phyloP scores from a whole-genome alignment of 2,888 invertebrate genomes.

The Nemotelus nigrinus region DNA sequence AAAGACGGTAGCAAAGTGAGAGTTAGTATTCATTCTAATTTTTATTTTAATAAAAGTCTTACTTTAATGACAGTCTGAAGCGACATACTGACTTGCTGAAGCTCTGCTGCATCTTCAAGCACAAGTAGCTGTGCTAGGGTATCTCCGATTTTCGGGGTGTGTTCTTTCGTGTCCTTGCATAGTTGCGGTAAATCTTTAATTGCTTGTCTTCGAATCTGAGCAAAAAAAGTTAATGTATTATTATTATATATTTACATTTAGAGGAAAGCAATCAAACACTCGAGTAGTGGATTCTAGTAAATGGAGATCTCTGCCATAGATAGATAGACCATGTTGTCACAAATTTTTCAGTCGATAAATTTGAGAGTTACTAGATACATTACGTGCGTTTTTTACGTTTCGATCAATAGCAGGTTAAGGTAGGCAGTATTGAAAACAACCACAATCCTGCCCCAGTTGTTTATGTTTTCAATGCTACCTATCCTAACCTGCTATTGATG shows the following conservation, averaged over 20 bases:
- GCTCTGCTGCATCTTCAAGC: constrained; percentile 85
- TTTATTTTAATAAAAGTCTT: constrained; percentile 28
- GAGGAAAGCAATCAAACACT: background rate
- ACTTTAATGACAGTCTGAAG: constrained; percentile 70
- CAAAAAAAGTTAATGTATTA: background rate
- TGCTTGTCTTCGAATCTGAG: constrained; percentile 90
- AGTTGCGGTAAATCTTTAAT: constrained; percentile 89
- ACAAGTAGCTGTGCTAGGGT: constrained; percentile 91
- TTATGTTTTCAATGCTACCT: too few species aligned
- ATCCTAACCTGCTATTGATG: too few species aligned
- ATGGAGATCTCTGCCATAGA: too few species aligned
- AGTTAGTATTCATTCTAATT: constrained; percentile 5
- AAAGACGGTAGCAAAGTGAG: constrained; percentile 11
- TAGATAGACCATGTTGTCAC: too few species aligned
- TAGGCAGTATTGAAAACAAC: too few species aligned
- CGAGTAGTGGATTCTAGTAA: too few species aligned
- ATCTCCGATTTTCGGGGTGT: constrained; percentile 87
- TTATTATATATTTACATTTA: background rate
- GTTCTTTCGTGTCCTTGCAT: constrained; percentile 85
- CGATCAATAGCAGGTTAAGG: too few species aligned
- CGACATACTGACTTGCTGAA: constrained; percentile 85
- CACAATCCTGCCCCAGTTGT: too few species aligned
- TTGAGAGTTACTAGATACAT: too few species aligned
- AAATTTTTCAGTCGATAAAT: too few species aligned
- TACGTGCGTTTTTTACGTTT: too few species aligned